Evolutionary conservation across 2,888 invertebrate species (phyloP).

Genomic region (Watsonalla binaria): DNA sequence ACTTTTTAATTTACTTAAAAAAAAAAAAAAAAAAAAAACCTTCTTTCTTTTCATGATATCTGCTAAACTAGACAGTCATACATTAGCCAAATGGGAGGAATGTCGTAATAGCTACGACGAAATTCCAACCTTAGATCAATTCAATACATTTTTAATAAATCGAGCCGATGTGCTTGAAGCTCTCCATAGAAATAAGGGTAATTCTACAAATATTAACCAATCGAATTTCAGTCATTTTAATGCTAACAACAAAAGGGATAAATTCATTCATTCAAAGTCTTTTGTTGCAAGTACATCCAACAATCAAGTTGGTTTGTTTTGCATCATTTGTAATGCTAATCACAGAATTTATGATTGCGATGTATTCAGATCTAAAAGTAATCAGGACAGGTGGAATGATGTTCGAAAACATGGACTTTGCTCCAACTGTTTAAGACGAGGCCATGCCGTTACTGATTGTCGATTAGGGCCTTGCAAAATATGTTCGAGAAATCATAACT

Average conservation of each 20-base stretch:
- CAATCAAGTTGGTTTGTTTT: too few relatives aligned
- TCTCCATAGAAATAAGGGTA: constrained; percentile 11
- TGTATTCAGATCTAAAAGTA: constrained; percentile 13
- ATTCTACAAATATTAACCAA: neutral
- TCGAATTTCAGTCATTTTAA: too few relatives aligned
- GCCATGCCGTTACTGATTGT: constrained; percentile 16
- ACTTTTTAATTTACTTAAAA: too few relatives aligned
- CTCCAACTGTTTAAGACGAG: constrained; percentile 17
- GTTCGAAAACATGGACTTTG: constrained; percentile 17
- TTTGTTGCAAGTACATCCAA: constrained; percentile 5
- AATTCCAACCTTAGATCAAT: constrained; percentile 16
- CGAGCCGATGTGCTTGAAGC: constrained; percentile 22
- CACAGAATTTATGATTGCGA: constrained; percentile 24
- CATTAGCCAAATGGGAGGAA: constrained; percentile 25
- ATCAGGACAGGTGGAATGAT: constrained; percentile 8
- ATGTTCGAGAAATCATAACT: constrained; percentile 20
- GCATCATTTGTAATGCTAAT: constrained; percentile 15
- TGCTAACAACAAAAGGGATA: neutral
- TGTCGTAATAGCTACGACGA: constrained; percentile 10
- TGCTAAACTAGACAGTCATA: constrained; percentile 14
- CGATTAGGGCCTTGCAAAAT: constrained; percentile 20
- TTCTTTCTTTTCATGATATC: constrained; percentile 18
- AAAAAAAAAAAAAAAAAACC: too few relatives aligned
- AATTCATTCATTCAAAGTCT: constrained; percentile 7
- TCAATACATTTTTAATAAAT: constrained; percentile 19